Evolutionary conservation across 2,888 invertebrate species (phyloP).

Genomic region (Cheilosia grossa): DNA sequence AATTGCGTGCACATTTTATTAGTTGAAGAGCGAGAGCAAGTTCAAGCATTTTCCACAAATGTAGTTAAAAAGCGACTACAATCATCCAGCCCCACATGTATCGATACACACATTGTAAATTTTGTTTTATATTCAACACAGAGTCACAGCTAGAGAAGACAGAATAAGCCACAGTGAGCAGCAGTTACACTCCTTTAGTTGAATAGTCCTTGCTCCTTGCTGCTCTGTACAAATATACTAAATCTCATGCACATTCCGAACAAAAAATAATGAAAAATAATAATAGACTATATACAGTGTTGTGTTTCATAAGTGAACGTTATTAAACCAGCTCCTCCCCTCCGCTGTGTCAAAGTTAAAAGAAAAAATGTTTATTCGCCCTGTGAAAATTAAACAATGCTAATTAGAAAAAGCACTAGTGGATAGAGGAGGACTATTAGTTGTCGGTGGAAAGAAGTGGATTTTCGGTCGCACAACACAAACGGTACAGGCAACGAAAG

Average conservation of each 20-base stretch:
- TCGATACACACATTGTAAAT: background rate
- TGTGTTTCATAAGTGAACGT: conserved; percentile 39
- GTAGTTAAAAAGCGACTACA: conserved; percentile 53
- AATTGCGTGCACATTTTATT: conserved; percentile 74
- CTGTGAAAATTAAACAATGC: conserved; percentile 61
- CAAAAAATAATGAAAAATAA: conserved; percentile 25
- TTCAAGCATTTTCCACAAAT: conserved; percentile 70
- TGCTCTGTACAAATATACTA: conserved; percentile 36
- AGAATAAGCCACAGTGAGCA: conserved; percentile 19
- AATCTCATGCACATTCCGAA: conserved; percentile 36
- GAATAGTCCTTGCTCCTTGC: conserved; percentile 51
- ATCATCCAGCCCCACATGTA: conserved; percentile 31
- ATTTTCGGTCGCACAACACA: conserved; percentile 44
- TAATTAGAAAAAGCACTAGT: conserved; percentile 68
- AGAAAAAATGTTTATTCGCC: conserved; percentile 19
- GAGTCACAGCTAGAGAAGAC: conserved; percentile 17
- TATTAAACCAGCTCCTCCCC: conserved; percentile 10
- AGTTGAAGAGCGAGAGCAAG: conserved; percentile 75
- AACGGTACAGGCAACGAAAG: conserved; percentile 65
- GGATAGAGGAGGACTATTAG: conserved; percentile 58
- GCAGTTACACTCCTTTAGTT: conserved; percentile 43
- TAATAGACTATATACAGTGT: conserved; percentile 23
- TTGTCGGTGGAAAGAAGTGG: conserved; percentile 43
- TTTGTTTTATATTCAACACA: conserved; percentile 52
- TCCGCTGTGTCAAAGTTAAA: conserved; percentile 4